phyloP scores from a whole-genome alignment of 2,797 vertebrate species.

The Sebastes kiyomatsui region DNA sequence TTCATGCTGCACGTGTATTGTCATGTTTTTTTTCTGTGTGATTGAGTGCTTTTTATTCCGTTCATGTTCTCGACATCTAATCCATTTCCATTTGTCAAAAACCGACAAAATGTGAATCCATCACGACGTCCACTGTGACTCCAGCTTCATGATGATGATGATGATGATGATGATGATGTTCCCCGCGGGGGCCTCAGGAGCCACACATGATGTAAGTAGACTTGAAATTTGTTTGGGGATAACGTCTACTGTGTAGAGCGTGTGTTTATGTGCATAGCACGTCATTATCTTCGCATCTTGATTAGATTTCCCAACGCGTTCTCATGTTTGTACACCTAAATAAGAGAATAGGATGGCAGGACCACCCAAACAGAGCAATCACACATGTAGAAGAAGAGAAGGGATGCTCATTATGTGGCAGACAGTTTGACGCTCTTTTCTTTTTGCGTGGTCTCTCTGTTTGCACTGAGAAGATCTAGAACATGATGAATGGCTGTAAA shows the following conservation, averaged over 20 bases:
- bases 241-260: slow-evolving; percentile 44
- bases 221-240: slow-evolving; percentile 70
- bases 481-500: not conserved
- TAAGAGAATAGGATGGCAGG: slow-evolving; percentile 54
- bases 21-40: not conserved
- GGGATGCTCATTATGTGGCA: slow-evolving; percentile 65
- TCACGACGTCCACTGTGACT: slow-evolving; percentile 20
- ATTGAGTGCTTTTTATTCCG: not conserved
- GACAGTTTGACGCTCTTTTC: slow-evolving; percentile 59
- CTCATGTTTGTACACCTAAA: slow-evolving; percentile 68
- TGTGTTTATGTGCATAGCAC: slow-evolving; percentile 68
- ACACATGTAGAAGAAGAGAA: slow-evolving; percentile 51
- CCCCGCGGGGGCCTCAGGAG: slow-evolving; percentile 24
- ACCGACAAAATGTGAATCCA: slow-evolving; percentile 10
- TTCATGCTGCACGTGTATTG: slow-evolving; percentile 3
- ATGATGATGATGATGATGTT: slow-evolving; percentile 16
- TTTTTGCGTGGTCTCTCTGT: slow-evolving; percentile 12
- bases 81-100: slow-evolving; percentile 49
- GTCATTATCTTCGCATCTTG: slow-evolving; percentile 73
- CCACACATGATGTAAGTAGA: slow-evolving; percentile 56
- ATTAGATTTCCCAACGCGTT: slow-evolving; percentile 62
- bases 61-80: slow-evolving; percentile 24
- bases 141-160: slow-evolving; percentile 1
- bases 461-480: not conserved
- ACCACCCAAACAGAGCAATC: slow-evolving; percentile 71